Percentiles rank a stretch among this genome's conserved stretches.
These are phyloP conservation scores for Lissocephala sabroskyi DNA, from an alignment of 2,888 invertebrate genomes.

Conservation along the genomic window DNA sequence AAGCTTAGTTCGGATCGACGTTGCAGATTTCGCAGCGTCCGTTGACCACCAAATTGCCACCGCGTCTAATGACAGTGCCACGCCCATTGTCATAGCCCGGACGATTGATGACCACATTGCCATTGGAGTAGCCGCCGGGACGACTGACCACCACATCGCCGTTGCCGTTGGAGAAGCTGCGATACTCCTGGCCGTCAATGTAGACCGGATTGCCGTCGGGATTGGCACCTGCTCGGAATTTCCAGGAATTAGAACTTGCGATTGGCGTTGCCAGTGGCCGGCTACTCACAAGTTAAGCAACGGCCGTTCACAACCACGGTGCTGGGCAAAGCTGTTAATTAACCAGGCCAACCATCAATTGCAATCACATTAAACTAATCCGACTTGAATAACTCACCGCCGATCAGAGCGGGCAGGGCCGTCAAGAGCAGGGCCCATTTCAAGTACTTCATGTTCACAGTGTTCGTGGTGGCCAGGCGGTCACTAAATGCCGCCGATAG, in stretches of 20 bases:
- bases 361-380: conserved; percentile 6
- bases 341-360: conserved; percentile 14
- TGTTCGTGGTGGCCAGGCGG: neutral
- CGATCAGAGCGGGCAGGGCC: conserved; percentile 36
- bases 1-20: conserved; percentile 29
- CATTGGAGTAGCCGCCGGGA: conserved; percentile 25
- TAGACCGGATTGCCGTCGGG: conserved; percentile 37
- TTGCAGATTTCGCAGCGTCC: conserved; percentile 38
- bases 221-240: conserved; percentile 39
- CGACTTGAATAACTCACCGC: conserved; percentile 26
- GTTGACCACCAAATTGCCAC: conserved; percentile 37
- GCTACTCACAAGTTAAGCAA: conserved; percentile 44
- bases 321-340: conserved; percentile 40
- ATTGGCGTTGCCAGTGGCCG: too few relatives aligned
- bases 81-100: conserved; percentile 26
- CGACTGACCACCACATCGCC: conserved; percentile 28
- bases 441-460: conserved; percentile 42
- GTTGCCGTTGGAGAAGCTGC: conserved; percentile 32
- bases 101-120: conserved; percentile 27
- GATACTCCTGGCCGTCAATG: conserved; percentile 42
- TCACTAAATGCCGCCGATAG: neutral
- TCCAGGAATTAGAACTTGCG: too few relatives aligned
- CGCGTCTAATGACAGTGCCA: conserved; percentile 22
- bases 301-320: conserved; percentile 47
- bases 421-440: conserved; percentile 32